phyloP scores from a whole-genome alignment of 2,888 invertebrate genomes.

The Drosophila nr. medialis region DNA sequence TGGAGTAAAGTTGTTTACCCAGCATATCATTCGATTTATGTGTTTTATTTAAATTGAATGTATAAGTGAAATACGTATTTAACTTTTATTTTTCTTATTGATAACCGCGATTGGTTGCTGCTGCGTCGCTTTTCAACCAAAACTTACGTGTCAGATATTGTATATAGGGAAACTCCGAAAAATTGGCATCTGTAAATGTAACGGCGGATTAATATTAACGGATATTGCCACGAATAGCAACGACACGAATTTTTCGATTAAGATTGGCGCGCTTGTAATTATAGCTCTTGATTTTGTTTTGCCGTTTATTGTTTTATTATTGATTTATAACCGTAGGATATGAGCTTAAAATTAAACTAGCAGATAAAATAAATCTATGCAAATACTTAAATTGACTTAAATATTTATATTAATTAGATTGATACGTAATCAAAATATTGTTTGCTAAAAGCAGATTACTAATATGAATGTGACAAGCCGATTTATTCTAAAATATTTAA shows the following conservation, averaged over 20 bases:
- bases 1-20: conserved; percentile 65
- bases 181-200: conserved; percentile 86
- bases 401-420: background rate
- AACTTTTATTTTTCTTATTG: background rate
- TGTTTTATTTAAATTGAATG: conserved; percentile 65
- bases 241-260: conserved; percentile 36
- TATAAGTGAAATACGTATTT: conserved; percentile 24
- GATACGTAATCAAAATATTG: background rate
- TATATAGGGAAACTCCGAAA: conserved; percentile 88
- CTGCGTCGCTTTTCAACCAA: conserved; percentile 5
- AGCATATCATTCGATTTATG: conserved; percentile 75
- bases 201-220: conserved; percentile 60
- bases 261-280: conserved; percentile 22
- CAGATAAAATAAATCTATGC: background rate
- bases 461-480: background rate
- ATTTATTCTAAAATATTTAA: background rate
- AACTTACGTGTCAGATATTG: conserved; percentile 89
- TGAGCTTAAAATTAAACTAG: background rate
- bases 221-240: conserved; percentile 24
- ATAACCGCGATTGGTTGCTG: conserved; percentile 2
- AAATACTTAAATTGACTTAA: background rate
- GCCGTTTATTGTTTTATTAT: conserved; percentile 11
- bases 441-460: background rate
- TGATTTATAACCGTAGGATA: background rate
- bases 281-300: background rate